Conservation (phyloP, 2,888 invertebrate genomes). For the Protonemura montana region DNA sequence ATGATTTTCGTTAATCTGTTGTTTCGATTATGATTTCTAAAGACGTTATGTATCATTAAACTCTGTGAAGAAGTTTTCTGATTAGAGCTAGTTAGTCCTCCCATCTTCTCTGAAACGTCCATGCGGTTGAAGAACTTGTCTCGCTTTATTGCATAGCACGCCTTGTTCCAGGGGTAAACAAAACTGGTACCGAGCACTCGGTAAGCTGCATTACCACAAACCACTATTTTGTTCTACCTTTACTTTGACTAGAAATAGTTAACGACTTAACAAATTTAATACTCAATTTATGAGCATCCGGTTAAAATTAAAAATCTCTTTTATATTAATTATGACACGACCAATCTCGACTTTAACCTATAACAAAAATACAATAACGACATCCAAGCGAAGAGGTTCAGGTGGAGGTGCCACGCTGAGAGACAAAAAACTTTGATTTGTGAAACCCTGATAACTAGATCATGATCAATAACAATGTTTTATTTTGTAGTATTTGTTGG, state of each 20-base stretch:
- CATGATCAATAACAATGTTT: constrained; percentile 21
- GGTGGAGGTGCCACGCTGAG: neutral
- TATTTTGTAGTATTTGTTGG: constrained; percentile 35
- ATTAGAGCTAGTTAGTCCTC: constrained; percentile 39
- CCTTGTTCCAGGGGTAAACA: neutral
- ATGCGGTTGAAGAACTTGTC: constrained; percentile 7
- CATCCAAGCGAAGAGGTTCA: neutral
- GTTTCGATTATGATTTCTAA: constrained; percentile 15
- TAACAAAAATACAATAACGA: neutral
- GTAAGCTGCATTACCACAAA: neutral
- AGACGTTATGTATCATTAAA: constrained; percentile 38
- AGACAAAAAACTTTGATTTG: neutral
- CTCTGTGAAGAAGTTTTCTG: constrained; percentile 28
- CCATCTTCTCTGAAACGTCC: neutral
- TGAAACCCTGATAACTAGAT: constrained; percentile 17
- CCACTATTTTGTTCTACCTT: neutral
- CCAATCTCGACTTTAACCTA: neutral
- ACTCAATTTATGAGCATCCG: neutral
- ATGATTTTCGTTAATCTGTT: constrained; percentile 12
- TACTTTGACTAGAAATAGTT: neutral
- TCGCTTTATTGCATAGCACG: constrained; percentile 28
- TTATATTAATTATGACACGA: neutral
- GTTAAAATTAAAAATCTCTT: neutral
- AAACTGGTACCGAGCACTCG: neutral
- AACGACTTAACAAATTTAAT: neutral